Evolutionary conservation across 2,888 invertebrate genomes (phyloP), one percentile per base, ranked within the genome.

Genomic region (Zele albiditarsus): DNA sequence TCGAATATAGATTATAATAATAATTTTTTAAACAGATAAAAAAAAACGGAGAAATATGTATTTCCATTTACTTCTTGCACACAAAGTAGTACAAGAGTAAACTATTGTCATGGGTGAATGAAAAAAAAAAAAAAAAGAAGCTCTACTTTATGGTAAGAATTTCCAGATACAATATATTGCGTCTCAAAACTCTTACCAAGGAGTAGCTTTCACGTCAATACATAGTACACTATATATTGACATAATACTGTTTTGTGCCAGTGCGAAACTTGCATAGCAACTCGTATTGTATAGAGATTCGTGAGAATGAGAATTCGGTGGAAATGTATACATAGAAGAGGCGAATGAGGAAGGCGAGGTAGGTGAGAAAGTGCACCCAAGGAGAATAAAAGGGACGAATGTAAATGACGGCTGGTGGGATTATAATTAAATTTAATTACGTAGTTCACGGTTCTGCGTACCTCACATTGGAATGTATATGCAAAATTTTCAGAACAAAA

Each of bases 341-440:
- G 46, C n/a, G 60, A 33, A 31, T 27, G 27, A 31, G 31, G 23
- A 12, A 28, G 33, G 10, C 33, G 38, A 20, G 20, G 20, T 31
- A 33, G 53, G 33, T 58, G 58, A 58, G 69, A 69, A 58, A 69
- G 27, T 69, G 69, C 69, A 69, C 14, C 69, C 31, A 69, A 69
- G 69, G 58, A 69, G 69, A 69, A 69, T 69, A 38, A 69, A 69
- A 76, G 38, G 69, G 28, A 67, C 63, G 67, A 72, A 76, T 82
- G 82, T 81, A 81, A 82, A 82, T 84, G 85, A 83, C 82, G 82
- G 80, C 80, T 76, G 79, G 82, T 81, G 80, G 84, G 82, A 84
- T 84, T 85, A 84, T 83, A 85, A 86, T 87, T 84, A 86, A 87
- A 86, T 85, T 84, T 85, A 85, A 86, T 86, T 86, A 85, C 84